A percentile compares a stretch with the other conserved stretches of the same genome.
These are phyloP conservation scores for Charaxes varanes DNA, from an alignment of 1,140 invertebrate genomes.

Conservation along the genomic window DNA sequence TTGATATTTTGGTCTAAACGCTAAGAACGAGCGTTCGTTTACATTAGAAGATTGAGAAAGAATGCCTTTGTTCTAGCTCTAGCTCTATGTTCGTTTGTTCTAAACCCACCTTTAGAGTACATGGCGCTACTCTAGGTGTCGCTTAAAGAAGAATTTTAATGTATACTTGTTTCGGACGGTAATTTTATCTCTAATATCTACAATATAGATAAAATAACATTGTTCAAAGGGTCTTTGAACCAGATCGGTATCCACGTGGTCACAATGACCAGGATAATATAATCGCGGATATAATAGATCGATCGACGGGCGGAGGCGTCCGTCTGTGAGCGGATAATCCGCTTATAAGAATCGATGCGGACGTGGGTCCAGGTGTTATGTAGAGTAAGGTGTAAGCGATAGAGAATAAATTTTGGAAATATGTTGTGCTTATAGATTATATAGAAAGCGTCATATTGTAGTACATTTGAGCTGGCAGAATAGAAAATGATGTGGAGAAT, in stretches of 20 bases:
- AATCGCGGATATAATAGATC: slow-evolving; percentile 6
- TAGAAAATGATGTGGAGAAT: background rate
- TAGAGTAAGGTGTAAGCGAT: slow-evolving; percentile 2
- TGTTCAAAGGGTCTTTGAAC: background rate
- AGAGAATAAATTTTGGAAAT: background rate
- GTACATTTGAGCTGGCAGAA: too few relatives aligned
- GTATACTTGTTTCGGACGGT: too few relatives aligned
- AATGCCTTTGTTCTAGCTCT: too few relatives aligned
- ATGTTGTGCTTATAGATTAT: background rate
- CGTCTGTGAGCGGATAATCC: slow-evolving; percentile 26
- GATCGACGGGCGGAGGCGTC: slow-evolving; percentile 25
- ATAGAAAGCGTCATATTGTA: too few relatives aligned
- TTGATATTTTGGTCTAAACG: too few relatives aligned
- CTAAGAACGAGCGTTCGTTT: too few relatives aligned
- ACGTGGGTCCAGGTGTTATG: slow-evolving; percentile 10
- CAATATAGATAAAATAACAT: background rate
- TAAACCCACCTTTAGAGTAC: too few relatives aligned
- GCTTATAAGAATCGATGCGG: slow-evolving; percentile 20
- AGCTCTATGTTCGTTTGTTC: too few relatives aligned
- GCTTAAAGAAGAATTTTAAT: too few relatives aligned
- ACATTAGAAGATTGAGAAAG: too few relatives aligned
- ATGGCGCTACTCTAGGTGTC: too few relatives aligned
- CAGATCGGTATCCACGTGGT: slow-evolving; percentile 12
- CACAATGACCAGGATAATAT: slow-evolving; percentile 4
- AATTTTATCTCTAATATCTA: too few relatives aligned